Conservation (phyloP, 2,888 invertebrate species). For the Drosophila prolongata region DNA sequence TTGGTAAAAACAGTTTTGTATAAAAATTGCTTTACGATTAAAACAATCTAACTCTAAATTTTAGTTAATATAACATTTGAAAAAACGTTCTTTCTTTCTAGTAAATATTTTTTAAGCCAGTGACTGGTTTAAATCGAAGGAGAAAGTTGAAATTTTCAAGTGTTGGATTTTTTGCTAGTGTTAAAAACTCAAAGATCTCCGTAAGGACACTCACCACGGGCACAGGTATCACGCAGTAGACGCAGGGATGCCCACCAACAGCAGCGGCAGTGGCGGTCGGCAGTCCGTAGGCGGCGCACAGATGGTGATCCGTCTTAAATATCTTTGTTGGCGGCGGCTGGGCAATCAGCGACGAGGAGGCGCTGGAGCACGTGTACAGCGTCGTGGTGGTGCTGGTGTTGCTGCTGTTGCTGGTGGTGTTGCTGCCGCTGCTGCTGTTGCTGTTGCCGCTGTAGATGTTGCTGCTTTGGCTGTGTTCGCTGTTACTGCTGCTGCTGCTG, state of each 20-base stretch:
- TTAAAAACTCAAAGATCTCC: not conserved
- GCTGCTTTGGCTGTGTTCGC: slow-evolving; percentile 19
- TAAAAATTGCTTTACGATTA: no score
- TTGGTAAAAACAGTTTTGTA: no score
- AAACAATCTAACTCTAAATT: no score
- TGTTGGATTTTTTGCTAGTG: no score
- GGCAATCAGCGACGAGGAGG: slow-evolving; percentile 81
- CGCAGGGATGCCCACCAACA: slow-evolving; percentile 83
- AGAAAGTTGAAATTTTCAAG: no score
- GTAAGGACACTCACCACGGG: slow-evolving; percentile 78
- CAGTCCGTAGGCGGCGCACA: slow-evolving; percentile 82
- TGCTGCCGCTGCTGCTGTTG: slow-evolving; percentile 24
- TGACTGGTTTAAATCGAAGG: no score
- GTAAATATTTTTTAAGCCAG: no score
- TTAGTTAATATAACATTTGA: no score
- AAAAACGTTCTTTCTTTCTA: no score
- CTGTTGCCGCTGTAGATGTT: slow-evolving; percentile 26
- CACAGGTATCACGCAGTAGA: slow-evolving; percentile 83
- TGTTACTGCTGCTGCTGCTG: slow-evolving; percentile 35
- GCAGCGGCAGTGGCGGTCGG: slow-evolving; percentile 80
- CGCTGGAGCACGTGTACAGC: slow-evolving; percentile 78
- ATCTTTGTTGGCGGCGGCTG: slow-evolving; percentile 83
- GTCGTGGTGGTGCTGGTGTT: slow-evolving; percentile 59
- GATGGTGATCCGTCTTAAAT: slow-evolving; percentile 82
- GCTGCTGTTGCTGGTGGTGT: slow-evolving; percentile 37